A percentile compares a stretch with the other conserved stretches of the same genome.
Evolutionary conservation across 2,888 invertebrate species (phyloP).

Genomic region (Ophion costatus): DNA sequence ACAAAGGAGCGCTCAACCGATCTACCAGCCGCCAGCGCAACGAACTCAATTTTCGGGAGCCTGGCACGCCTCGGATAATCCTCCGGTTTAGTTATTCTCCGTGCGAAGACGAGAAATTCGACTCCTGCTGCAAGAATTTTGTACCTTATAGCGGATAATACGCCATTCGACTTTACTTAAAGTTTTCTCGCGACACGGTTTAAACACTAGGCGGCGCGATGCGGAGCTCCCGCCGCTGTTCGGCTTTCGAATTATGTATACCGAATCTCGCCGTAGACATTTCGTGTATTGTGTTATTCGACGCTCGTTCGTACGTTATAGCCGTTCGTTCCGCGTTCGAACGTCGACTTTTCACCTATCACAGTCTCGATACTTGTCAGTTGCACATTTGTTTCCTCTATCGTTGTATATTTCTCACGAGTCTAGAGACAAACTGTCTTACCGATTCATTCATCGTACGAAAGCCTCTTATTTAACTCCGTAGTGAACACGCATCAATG

Average conservation of each 20-base stretch:
- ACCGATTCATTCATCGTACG: conserved; percentile 60
- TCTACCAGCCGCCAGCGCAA: conserved; percentile 82
- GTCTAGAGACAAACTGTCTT: conserved; percentile 66
- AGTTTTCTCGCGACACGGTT: not conserved
- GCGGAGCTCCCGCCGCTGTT: not conserved
- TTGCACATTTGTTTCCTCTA: not conserved
- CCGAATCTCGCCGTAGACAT: conserved; percentile 1
- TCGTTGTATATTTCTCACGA: conserved; percentile 9
- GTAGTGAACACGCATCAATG: conserved; percentile 64
- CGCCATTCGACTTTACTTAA: not conserved
- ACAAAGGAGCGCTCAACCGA: conserved; percentile 80
- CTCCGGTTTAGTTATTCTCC: conserved; percentile 70
- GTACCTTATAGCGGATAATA: not conserved
- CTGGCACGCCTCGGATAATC: conserved; percentile 69
- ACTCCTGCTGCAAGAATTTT: not conserved
- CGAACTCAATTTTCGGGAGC: conserved; percentile 69
- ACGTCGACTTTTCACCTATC: conserved; percentile 33
- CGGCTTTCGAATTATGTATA: not conserved
- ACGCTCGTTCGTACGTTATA: not conserved
- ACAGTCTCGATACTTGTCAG: conserved; percentile 19
- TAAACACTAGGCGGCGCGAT: not conserved
- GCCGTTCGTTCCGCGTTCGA: not conserved
- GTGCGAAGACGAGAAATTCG: conserved; percentile 19
- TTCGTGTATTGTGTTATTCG: not conserved
- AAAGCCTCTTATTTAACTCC: conserved; percentile 58